These are phyloP conservation scores for Hucho hucho DNA, from an alignment of 2,113 vertebrate genomes.

Conservation along the genomic window DNA sequence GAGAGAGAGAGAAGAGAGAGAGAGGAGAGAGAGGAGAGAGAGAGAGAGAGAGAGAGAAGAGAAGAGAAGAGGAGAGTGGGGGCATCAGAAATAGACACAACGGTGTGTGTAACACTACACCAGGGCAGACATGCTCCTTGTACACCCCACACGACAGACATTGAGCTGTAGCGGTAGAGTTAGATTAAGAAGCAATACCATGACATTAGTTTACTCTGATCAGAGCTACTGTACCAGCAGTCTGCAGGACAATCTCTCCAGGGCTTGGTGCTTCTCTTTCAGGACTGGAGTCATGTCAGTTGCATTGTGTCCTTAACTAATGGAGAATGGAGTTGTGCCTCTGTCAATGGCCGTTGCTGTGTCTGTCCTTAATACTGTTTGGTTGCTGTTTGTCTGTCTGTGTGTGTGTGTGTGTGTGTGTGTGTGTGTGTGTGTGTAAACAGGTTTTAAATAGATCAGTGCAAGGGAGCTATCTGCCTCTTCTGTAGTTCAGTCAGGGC, in stretches of 20 bases:
- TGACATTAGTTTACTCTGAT: not conserved
- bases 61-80: too few relatives aligned
- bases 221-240: slow-evolving; percentile 33
- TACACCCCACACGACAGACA: not conserved
- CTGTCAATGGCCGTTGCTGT: slow-evolving; percentile 6
- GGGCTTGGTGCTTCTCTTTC: not conserved
- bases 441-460: slow-evolving; percentile 64
- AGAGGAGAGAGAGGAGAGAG: too few relatives aligned
- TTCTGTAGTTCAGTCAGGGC: not conserved
- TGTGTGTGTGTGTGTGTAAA: not conserved
- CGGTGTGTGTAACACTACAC: slow-evolving; percentile 3
- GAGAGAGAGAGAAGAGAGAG: not conserved
- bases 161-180: not conserved
- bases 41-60: not conserved
- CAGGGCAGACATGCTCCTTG: slow-evolving; percentile 9
- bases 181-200: slow-evolving; percentile 6
- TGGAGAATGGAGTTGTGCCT: slow-evolving; percentile 11
- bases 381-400: not conserved
- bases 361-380: not conserved
- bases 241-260: not conserved
- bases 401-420: slow-evolving; percentile 14
- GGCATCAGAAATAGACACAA: not conserved
- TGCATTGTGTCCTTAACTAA: not conserved
- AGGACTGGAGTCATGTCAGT: not conserved
- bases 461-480: not conserved